A percentile compares a stretch with the other conserved stretches of the same genome.
Conservation (phyloP, 2,797 vertebrate genomes). For the Lates japonicus region DNA sequence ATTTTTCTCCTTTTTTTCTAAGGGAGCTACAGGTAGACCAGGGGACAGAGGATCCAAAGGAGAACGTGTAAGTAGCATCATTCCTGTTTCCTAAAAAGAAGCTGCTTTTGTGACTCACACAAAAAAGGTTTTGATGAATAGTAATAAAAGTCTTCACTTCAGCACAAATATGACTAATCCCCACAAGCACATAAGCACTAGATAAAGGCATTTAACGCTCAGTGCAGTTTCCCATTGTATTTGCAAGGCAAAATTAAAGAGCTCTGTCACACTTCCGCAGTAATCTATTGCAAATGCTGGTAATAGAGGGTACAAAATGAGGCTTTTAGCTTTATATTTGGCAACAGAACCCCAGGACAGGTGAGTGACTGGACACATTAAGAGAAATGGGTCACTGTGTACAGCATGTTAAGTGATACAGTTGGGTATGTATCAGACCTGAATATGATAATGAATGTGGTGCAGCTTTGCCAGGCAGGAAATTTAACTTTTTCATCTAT, state of each 20-base stretch:
- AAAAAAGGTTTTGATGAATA: slow-evolving; percentile 63
- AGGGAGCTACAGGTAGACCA: slow-evolving; percentile 91
- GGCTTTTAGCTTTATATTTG: slow-evolving; percentile 56
- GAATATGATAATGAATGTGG: slow-evolving; percentile 15
- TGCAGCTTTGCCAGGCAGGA: slow-evolving; percentile 22
- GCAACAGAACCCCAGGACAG: slow-evolving; percentile 46
- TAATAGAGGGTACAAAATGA: slow-evolving; percentile 61
- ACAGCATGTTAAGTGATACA: slow-evolving; percentile 37
- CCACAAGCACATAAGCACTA: slow-evolving; percentile 65
- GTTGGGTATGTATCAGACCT: slow-evolving; percentile 14
- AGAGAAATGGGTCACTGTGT: slow-evolving; percentile 45
- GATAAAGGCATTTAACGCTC: slow-evolving; percentile 73
- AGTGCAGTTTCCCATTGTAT: slow-evolving; percentile 66
- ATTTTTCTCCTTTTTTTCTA: slow-evolving; percentile 24
- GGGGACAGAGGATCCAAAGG: slow-evolving; percentile 98
- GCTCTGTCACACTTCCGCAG: slow-evolving; percentile 64
- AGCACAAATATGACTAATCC: slow-evolving; percentile 75
- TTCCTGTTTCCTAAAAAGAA: slow-evolving; percentile 41
- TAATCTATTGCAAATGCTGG: slow-evolving; percentile 68
- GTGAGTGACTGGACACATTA: slow-evolving; percentile 56
- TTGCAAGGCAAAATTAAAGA: slow-evolving; percentile 57
- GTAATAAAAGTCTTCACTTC: slow-evolving; percentile 71
- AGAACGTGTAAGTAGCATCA: slow-evolving; percentile 90
- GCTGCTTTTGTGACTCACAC: slow-evolving; percentile 36
- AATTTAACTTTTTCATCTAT: neutral